A percentile compares a stretch with the other conserved stretches of the same genome.
Evolutionary conservation across 2,797 vertebrate genomes (phyloP).

Genomic region (Leptodactylus fallax): DNA sequence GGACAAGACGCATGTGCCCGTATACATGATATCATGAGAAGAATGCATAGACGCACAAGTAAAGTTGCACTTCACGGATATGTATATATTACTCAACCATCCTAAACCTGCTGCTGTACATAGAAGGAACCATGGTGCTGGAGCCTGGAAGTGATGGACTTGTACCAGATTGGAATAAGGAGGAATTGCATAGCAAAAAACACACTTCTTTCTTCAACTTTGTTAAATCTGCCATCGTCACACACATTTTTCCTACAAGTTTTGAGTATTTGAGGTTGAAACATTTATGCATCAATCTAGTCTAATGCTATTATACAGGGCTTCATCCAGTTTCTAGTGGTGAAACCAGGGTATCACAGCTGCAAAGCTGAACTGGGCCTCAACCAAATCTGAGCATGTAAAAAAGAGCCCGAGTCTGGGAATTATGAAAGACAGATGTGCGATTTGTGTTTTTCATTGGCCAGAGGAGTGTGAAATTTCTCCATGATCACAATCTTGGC

Average conservation of each 20-base stretch:
- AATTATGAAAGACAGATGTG: constrained; percentile 12
- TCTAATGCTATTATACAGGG: not conserved
- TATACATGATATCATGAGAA: not conserved
- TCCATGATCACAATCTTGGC: not conserved
- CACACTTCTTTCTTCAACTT: not conserved
- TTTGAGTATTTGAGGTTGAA: not conserved
- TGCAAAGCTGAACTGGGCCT: not conserved
- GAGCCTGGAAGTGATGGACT: not conserved
- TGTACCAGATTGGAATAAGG: not conserved
- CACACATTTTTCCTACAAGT: not conserved
- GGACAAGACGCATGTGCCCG: not conserved
- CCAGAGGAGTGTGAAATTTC: not conserved
- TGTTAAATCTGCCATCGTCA: not conserved
- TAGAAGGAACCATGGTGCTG: not conserved
- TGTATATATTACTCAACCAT: not conserved
- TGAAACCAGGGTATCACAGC: not conserved
- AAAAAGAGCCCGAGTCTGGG: not conserved
- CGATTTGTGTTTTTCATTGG: not conserved
- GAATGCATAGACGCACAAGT: constrained; percentile 17
- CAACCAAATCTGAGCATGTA: not conserved
- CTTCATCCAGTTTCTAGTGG: not conserved
- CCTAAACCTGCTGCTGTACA: not conserved
- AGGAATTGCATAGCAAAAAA: not conserved
- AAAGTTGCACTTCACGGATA: not conserved
- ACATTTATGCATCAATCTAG: not conserved